Conservation (phyloP, 2,113 vertebrate species). For the Channa maculata region DNA sequence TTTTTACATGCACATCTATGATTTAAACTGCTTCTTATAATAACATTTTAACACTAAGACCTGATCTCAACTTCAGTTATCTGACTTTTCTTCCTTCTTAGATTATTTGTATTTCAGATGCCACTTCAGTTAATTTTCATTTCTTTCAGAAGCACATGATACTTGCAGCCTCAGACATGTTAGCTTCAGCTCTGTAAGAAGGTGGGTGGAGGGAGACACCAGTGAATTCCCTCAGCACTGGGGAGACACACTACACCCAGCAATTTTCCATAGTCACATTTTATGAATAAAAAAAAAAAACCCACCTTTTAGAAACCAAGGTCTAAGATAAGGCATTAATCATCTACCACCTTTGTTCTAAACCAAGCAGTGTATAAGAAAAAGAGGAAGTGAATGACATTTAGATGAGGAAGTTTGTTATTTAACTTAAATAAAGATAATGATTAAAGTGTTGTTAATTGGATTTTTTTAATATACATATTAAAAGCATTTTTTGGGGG, state of each 20-base stretch:
- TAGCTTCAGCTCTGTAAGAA: neutral
- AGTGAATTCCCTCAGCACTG: constrained; percentile 36
- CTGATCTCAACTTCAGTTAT: too few species aligned
- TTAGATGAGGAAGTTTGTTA: neutral
- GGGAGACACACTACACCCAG: neutral
- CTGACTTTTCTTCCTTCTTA: too few species aligned
- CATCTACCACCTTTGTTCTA: constrained; percentile 13
- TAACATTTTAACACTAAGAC: too few species aligned
- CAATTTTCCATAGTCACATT: constrained; percentile 53
- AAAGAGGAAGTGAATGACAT: constrained; percentile 1
- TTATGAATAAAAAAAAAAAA: constrained; percentile 10
- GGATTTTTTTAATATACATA: constrained; percentile 15
- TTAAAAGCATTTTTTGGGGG: neutral
- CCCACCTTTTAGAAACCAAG: neutral
- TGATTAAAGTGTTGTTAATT: neutral
- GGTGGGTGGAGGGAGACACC: constrained; percentile 56
- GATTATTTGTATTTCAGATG: too few species aligned
- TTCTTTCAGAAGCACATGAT: too few species aligned
- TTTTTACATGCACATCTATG: too few species aligned
- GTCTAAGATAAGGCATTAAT: constrained; percentile 31
- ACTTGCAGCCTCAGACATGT: neutral
- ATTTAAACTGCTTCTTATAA: too few species aligned
- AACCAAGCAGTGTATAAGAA: neutral
- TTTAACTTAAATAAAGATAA: neutral
- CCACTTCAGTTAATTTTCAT: too few species aligned